Conservation (phyloP, 2,797 vertebrate species). For the Urocyon cinereoargenteus region DNA sequence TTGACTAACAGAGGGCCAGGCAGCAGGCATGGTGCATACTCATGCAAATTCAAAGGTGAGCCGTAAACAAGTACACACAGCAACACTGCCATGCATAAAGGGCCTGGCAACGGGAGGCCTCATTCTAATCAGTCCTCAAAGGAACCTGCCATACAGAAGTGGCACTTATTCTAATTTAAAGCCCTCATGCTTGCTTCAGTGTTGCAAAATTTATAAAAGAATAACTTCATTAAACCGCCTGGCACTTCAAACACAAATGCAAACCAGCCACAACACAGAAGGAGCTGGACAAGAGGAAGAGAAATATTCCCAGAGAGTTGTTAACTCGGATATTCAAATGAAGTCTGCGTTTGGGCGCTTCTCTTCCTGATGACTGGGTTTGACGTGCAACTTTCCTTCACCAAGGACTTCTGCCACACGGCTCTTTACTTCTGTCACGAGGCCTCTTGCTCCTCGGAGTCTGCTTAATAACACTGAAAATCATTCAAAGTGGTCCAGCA, state of each 20-base stretch:
- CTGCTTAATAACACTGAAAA: conserved; percentile 65
- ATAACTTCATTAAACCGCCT: conserved; percentile 89
- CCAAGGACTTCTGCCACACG: conserved; percentile 32
- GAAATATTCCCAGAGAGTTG: conserved; percentile 69
- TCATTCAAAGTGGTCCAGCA: conserved; percentile 36
- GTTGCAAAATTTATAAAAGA: conserved; percentile 90
- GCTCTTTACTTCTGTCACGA: conserved; percentile 51
- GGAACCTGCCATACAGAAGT: conserved; percentile 89
- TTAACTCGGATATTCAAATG: conserved; percentile 53
- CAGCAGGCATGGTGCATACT: conserved; percentile 73
- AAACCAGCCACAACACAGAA: conserved; percentile 80
- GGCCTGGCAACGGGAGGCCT: conserved; percentile 87
- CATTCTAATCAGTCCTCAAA: conserved; percentile 90
- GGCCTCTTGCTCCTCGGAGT: conserved; percentile 28
- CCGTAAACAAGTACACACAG: conserved; percentile 86
- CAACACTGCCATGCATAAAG: conserved; percentile 82
- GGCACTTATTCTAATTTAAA: conserved; percentile 92
- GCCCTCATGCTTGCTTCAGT: conserved; percentile 88
- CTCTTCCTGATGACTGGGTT: not conserved
- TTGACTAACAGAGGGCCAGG: conserved; percentile 72
- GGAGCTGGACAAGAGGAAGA: conserved; percentile 72
- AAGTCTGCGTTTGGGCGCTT: conserved; percentile 65
- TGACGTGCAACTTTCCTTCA: conserved; percentile 31
- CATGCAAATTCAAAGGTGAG: conserved; percentile 86
- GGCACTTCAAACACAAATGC: conserved; percentile 86